Evolutionary conservation across 2,888 invertebrate genomes (phyloP).

Genomic region (Melipona beecheii): DNA sequence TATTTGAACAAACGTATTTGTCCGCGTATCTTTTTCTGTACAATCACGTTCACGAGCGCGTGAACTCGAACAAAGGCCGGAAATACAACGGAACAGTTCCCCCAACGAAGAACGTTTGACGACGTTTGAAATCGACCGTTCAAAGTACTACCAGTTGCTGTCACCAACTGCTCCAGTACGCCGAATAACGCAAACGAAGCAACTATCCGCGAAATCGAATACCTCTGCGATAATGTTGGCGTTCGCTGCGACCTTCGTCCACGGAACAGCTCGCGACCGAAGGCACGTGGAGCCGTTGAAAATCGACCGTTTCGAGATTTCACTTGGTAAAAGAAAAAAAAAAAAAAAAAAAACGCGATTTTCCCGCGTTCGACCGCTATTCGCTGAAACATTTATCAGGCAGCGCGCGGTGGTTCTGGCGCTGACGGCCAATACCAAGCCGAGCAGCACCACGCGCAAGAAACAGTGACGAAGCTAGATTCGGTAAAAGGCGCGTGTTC

Average conservation of each 20-base stretch:
- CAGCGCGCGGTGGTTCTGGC: not conserved
- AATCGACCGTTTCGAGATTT: not conserved
- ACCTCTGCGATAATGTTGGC: not conserved
- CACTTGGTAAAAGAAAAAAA: not conserved
- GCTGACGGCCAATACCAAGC: not conserved
- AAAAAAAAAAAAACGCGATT: too few species aligned
- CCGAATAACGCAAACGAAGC: not conserved
- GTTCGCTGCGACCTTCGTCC: not conserved
- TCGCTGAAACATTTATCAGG: not conserved
- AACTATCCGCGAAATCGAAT: slow-evolving; percentile 10
- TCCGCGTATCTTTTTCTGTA: too few species aligned
- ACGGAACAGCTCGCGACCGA: not conserved
- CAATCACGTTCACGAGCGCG: too few species aligned
- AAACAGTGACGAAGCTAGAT: slow-evolving; percentile 24
- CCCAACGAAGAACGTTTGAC: too few species aligned
- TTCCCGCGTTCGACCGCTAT: not conserved
- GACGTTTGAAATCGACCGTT: too few species aligned
- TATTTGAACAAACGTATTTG: too few species aligned
- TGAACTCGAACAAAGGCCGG: too few species aligned
- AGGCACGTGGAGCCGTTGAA: not conserved
- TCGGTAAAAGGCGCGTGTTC: slow-evolving; percentile 30
- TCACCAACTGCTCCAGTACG: not conserved
- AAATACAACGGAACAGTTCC: too few species aligned
- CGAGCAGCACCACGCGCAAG: not conserved
- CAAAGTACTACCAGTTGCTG: not conserved